phyloP scores from a whole-genome alignment of 1,140 invertebrate species.

The Cecropterus lyciades region DNA sequence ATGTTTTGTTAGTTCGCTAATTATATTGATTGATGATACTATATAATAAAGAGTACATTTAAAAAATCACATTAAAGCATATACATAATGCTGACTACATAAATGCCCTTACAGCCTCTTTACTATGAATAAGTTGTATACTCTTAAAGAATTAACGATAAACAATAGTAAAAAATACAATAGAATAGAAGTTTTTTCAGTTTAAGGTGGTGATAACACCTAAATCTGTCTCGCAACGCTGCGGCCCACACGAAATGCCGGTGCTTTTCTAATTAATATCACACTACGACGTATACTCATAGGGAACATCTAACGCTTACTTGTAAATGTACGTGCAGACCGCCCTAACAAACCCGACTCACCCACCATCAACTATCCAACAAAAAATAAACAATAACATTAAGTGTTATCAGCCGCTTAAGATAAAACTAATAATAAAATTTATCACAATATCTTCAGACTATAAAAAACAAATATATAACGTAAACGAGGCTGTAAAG shows the following conservation, averaged over 20 bases:
- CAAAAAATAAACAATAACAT: conserved; percentile 33
- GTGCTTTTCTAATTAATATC: conserved; percentile 29
- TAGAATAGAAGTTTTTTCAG: conserved; percentile 51
- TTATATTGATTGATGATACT: conserved; percentile 83
- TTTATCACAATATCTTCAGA: conserved; percentile 81
- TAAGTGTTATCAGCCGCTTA: conserved; percentile 62
- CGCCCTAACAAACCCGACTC: conserved; percentile 13
- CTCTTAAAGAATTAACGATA: conserved; percentile 74
- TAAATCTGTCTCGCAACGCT: conserved; percentile 40
- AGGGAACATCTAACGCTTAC: conserved; percentile 31
- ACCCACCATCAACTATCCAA: conserved; percentile 15
- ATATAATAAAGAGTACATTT: conserved; percentile 84
- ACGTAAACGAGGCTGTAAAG: conserved; percentile 66
- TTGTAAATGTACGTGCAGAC: conserved; percentile 22
- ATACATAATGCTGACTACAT: conserved; percentile 85
- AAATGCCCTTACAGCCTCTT: conserved; percentile 78
- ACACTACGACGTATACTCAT: conserved; percentile 34
- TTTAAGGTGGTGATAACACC: conserved; percentile 62
- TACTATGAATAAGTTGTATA: conserved; percentile 58
- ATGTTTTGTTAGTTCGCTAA: conserved; percentile 83
- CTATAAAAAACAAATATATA: conserved; percentile 70
- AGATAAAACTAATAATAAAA: conserved; percentile 58
- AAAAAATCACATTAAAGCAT: conserved; percentile 85
- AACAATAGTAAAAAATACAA: conserved; percentile 70
- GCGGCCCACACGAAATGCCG: conserved; percentile 20